Percentiles rank a stretch among this genome's conserved stretches.
These are phyloP conservation scores for Poeciliopsis turrubarensis DNA, from an alignment of 2,113 vertebrate genomes.

Conservation along the genomic window DNA sequence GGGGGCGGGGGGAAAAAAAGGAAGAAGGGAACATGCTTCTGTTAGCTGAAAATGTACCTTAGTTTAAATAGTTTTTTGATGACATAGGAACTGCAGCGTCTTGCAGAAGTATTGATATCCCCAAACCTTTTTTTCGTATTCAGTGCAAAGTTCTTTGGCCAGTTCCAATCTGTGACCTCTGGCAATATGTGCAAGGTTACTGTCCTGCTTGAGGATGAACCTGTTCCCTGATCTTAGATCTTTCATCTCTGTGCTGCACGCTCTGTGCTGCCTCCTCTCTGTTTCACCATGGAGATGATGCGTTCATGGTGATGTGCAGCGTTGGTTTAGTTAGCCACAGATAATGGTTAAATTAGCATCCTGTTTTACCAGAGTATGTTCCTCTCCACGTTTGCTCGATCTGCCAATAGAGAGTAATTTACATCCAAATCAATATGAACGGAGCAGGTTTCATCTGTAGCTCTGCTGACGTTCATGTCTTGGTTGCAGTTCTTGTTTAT, in stretches of 20 bases:
- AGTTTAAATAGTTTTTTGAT: background rate
- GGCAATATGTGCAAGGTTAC: background rate
- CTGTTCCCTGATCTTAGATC: background rate
- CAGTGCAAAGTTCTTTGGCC: background rate
- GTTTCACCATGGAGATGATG: background rate
- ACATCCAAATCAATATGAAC: too few relatives aligned
- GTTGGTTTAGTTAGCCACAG: too few relatives aligned
- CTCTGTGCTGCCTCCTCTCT: background rate
- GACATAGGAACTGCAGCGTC: background rate
- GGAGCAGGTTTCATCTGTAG: too few relatives aligned
- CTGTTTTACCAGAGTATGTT: too few relatives aligned
- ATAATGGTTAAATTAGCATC: too few relatives aligned
- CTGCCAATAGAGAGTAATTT: background rate
- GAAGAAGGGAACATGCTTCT: conserved; percentile 11
- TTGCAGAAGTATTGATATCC: background rate
- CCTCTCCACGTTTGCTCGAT: background rate
- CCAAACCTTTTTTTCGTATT: background rate
- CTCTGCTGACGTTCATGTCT: background rate
- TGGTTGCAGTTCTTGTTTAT: background rate
- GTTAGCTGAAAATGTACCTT: conserved; percentile 22
- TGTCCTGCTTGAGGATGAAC: background rate
- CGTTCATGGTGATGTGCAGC: too few relatives aligned
- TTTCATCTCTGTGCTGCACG: too few relatives aligned
- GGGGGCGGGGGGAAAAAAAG: background rate
- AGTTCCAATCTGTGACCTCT: background rate